Evolutionary conservation across 2,113 vertebrate genomes (phyloP), one percentile per base, ranked within the genome.

Genomic region (Electrona antarctica): DNA sequence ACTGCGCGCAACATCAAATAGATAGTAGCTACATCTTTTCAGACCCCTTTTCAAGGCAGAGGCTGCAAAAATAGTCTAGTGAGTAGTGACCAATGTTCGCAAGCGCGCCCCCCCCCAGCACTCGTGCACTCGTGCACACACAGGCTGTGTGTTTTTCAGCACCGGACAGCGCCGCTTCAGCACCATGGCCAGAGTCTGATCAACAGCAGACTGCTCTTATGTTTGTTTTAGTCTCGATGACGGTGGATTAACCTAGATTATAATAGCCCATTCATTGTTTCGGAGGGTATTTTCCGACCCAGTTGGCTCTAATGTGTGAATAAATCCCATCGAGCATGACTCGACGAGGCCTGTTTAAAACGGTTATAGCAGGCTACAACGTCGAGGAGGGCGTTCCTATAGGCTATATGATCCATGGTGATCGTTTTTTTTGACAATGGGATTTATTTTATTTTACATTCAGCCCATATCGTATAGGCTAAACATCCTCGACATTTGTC

Each of bases 131-230:
- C 61, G 47, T 69, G 48, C 66, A 55, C n/a, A 64, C 65, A 46
- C 69, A 60, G 2, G 28, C 13, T 8, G 78, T 61, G n/a, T 73
- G 68, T 60, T 64, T 77, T 79, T 79, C 82, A 87, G 81, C 63
- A 85, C 85, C 80, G 83, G 88, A 87, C 29, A 87, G 83, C 77
- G 77, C 82, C 79, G 79, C 84, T 89, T 90, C 88, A 91, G 88
- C 66, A 88, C 88, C 33, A 41, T 41, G 33, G 33, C 3, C 33
- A 41, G 33, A 41, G 33, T 41, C 3, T 41, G 33, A 41, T 6
- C 33, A 41, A 6, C 33, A 41, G 33, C 33, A 41, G 33, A 41
- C 33, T 41, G 33, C 33, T 41, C 33, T 6, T 41, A 41, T 41
- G 3, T 41, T 41, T 41, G 33, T 41, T 41, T 41, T 41, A 41